Conservation (phyloP, 2,888 invertebrate genomes). For the Heteromyza rotundicornis region DNA sequence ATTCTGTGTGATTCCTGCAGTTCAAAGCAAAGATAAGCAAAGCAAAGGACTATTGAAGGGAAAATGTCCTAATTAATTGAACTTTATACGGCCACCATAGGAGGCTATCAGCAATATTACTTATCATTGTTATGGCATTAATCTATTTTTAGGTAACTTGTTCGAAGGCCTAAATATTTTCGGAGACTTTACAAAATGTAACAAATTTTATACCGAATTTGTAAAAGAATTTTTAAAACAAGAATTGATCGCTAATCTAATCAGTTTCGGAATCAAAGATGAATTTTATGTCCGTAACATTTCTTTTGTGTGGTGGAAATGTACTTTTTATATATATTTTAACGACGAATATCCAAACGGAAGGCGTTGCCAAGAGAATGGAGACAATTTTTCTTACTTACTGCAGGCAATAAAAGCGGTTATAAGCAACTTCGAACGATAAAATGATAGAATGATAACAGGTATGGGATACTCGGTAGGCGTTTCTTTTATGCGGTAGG, state of each 20-base stretch:
- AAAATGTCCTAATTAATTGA: neutral
- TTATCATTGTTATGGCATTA: too few relatives aligned
- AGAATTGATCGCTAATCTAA: conserved; percentile 12
- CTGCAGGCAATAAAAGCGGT: conserved; percentile 10
- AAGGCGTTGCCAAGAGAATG: conserved; percentile 26
- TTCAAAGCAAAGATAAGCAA: neutral
- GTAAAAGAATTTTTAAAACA: neutral
- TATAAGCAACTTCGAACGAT: conserved; percentile 17
- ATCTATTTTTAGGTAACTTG: too few relatives aligned
- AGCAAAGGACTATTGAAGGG: neutral
- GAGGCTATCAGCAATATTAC: too few relatives aligned
- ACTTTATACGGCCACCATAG: too few relatives aligned
- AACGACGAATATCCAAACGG: neutral
- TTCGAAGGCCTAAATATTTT: too few relatives aligned
- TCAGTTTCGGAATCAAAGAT: conserved; percentile 13
- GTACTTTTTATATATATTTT: too few relatives aligned
- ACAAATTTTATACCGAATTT: too few relatives aligned
- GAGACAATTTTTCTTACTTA: conserved; percentile 25
- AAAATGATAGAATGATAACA: conserved; percentile 8
- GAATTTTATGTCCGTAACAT: neutral
- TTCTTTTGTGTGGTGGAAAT: too few relatives aligned
- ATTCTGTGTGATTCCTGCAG: neutral
- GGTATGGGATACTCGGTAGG: conserved; percentile 6
- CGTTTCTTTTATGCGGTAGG: conserved; percentile 9
- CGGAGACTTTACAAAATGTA: too few relatives aligned